phyloP scores from a whole-genome alignment of 1,140 invertebrate genomes.

The Epicauta chinensis region DNA sequence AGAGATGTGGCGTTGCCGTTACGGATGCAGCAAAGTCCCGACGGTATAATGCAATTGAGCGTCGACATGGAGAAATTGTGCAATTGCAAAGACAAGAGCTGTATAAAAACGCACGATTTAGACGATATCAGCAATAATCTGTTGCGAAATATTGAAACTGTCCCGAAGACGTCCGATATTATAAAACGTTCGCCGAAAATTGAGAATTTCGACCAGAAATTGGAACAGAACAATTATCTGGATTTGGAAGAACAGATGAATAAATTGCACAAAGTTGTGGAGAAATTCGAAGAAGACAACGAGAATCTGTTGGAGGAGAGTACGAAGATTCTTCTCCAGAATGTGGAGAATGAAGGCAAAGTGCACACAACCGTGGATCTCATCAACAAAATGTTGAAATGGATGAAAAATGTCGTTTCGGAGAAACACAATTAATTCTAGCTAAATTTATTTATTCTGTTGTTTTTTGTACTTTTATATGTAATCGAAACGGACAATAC shows the following conservation, averaged over 20 bases:
- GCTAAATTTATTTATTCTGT: conserved; percentile 1
- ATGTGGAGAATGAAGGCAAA: conserved; percentile 13
- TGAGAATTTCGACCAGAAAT: background rate
- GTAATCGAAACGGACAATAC: background rate
- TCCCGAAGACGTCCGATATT: conserved; percentile 2
- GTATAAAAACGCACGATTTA: conserved; percentile 18
- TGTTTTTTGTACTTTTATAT: conserved; percentile 6
- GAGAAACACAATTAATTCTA: background rate
- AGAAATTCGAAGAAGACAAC: conserved; percentile 18
- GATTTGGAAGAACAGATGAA: conserved; percentile 22
- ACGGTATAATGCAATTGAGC: conserved; percentile 25
- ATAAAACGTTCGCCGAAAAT: conserved; percentile 16
- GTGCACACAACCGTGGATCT: conserved; percentile 6
- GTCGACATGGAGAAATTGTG: conserved; percentile 29
- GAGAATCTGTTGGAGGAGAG: conserved; percentile 21
- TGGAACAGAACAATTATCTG: too few relatives aligned
- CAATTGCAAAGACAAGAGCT: conserved; percentile 27
- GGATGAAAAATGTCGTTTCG: conserved; percentile 13
- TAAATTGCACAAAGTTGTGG: conserved; percentile 20
- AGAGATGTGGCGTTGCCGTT: conserved; percentile 31
- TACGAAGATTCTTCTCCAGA: conserved; percentile 16
- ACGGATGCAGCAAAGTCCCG: conserved; percentile 16
- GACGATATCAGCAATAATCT: background rate
- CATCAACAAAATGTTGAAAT: conserved; percentile 7
- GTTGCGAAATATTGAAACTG: background rate